Base-by-base conservation (phyloP, 2,113 vertebrate species). In the Silurus asotus region DNA sequence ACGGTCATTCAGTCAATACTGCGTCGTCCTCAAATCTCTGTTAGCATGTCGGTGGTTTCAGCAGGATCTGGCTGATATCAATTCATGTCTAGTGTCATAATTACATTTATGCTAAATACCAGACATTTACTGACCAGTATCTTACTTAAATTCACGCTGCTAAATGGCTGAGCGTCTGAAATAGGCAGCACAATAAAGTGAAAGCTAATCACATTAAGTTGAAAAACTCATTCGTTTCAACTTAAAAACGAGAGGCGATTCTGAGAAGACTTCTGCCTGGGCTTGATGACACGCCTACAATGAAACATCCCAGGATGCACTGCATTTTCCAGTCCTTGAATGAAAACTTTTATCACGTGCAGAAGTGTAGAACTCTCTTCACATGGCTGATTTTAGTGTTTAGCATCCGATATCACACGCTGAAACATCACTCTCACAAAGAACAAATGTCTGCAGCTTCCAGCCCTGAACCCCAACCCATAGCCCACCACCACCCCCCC, bases 381-480 rank as follows among this genome's bases (percentile, higher is more conserved):
- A 53, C 64, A 49, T 15, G 58, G 70, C 53, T 62, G 53, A 49
- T 76, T 51, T 37, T 55, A 49, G 23, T 23, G 17, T 84, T 65
- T 37, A 37, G 37, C 37, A 2, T 37, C 2, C 37, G 84, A 88
- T 86, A 88, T 55, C 65, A 74, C 13, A 67, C 61, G 19, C 84
- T 53, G 75, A 79, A 83, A 86, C 56, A 56, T 48, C n/a, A 53
- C 84, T 86, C 84, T 72, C 37, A 37, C 37, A 37, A 37, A 37
- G 37, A 37, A 37, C 37, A 37, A 37, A 37, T 37, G 37, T 37
- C 3, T 37, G 37, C 37, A 37, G 37, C 37, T 37, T 37, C 37
- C 37, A 37, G 37, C 37, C 37, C 37, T 37, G 37, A 37, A 37
- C 37, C 37, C 37, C 37, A 37, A 37, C 37, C 37, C 37, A 37